Percentiles rank a stretch among this genome's conserved stretches.
Evolutionary conservation across 53 echinoderm and acorn worm genomes (phyloP).

Genomic region (Apostichopus leukothele): DNA sequence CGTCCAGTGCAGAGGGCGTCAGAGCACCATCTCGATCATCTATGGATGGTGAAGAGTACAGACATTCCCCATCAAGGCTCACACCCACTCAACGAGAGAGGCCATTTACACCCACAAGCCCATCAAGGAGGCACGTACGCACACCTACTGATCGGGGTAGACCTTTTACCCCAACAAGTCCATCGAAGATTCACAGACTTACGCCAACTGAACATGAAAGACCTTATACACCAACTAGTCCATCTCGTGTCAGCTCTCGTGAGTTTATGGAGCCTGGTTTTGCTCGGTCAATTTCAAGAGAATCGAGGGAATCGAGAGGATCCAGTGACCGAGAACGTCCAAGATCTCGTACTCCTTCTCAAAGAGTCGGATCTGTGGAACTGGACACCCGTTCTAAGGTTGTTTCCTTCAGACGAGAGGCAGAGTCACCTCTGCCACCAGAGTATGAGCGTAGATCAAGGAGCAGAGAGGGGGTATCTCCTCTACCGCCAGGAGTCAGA

Average conservation of each 20-base stretch:
- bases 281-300: conserved; percentile 39
- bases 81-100: conserved; percentile 24
- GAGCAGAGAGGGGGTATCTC: background rate
- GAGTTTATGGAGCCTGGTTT: conserved; percentile 48
- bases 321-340: conserved; percentile 20
- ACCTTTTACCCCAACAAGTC: conserved; percentile 15
- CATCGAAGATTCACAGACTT: background rate
- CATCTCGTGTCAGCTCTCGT: conserved; percentile 43
- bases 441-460: background rate
- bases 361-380: conserved; percentile 8
- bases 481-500: conserved; percentile 2
- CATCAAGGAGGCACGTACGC: background rate
- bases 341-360: conserved; percentile 20
- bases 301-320: conserved; percentile 23
- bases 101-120: conserved; percentile 9
- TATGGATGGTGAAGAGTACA: background rate
- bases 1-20: conserved; percentile 36
- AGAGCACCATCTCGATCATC: conserved; percentile 27
- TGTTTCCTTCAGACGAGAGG: conserved; percentile 38
- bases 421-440: conserved; percentile 6
- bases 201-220: conserved; percentile 3
- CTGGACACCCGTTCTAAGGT: conserved; percentile 28
- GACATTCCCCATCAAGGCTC: conserved; percentile 20
- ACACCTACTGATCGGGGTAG: conserved; percentile 7
- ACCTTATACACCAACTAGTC: conserved; percentile 45